These are phyloP conservation scores for Phalera bucephala DNA, from an alignment of 2,888 invertebrate genomes.

Conservation along the genomic window DNA sequence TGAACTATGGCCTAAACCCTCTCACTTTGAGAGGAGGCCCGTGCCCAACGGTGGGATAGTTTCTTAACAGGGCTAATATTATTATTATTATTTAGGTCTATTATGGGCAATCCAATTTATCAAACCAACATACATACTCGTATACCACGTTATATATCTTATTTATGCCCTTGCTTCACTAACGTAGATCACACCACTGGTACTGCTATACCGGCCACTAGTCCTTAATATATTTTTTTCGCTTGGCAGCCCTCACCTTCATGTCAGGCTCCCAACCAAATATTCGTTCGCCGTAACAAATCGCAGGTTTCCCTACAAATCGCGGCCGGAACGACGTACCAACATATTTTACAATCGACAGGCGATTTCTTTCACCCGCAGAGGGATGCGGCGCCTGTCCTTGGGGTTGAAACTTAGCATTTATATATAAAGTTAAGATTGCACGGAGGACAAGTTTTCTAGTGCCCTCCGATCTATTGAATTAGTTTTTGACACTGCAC, in stretches of 20 bases:
- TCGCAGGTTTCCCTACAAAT: constrained; percentile 1
- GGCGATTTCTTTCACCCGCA: background rate
- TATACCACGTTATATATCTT: too few species aligned
- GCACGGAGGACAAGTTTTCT: background rate
- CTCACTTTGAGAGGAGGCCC: too few species aligned
- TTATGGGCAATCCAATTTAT: too few species aligned
- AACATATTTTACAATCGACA: background rate
- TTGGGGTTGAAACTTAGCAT: background rate
- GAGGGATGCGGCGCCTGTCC: background rate
- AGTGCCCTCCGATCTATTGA: background rate
- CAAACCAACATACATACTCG: too few species aligned
- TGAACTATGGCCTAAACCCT: too few species aligned
- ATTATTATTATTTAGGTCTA: too few species aligned
- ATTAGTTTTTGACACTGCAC: background rate
- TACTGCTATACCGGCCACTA: too few species aligned
- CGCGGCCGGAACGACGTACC: background rate
- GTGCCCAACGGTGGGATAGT: too few species aligned
- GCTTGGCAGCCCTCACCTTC: background rate
- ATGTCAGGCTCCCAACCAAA: background rate
- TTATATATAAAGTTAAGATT: constrained; percentile 10
- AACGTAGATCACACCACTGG: too few species aligned
- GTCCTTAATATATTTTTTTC: too few species aligned
- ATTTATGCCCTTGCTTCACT: too few species aligned
- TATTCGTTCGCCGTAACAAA: background rate
- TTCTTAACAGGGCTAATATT: too few species aligned